These are phyloP conservation scores for Agapornis canus DNA, from an alignment of 2,797 vertebrate species.

Conservation along the genomic window DNA sequence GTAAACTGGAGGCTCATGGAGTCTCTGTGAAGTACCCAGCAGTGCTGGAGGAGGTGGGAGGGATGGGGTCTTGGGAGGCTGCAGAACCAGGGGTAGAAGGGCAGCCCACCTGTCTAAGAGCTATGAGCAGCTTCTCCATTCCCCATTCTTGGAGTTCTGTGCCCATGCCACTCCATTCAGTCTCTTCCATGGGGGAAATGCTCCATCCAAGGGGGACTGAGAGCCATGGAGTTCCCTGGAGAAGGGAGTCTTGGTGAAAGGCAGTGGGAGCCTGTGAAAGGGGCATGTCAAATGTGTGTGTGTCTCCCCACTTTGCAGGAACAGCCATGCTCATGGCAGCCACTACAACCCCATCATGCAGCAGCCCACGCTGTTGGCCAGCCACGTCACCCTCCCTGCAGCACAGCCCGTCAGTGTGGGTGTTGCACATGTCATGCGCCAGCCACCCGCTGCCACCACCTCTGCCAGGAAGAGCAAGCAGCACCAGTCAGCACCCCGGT, in stretches of 20 bases:
- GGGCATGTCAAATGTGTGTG: accelerated
- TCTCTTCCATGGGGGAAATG: accelerated
- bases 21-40: background rate
- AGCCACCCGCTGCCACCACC: slow-evolving; percentile 85
- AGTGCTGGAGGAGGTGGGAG: background rate
- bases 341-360: slow-evolving; percentile 99
- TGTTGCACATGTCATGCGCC: slow-evolving; percentile 97
- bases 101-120: accelerated
- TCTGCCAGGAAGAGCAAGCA: slow-evolving; percentile 93
- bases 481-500: slow-evolving; percentile 92
- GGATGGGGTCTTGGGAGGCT: background rate
- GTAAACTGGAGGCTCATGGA: slow-evolving; percentile 71
- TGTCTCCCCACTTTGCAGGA: slow-evolving; percentile 77
- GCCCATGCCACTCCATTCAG: background rate
- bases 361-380: slow-evolving; percentile 91
- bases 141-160: accelerated
- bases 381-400: slow-evolving; percentile 92
- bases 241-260: background rate
- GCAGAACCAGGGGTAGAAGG: background rate
- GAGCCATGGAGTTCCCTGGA: background rate
- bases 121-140: background rate
- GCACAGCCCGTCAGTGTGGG: slow-evolving; percentile 96
- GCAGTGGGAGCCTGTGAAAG: background rate
- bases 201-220: background rate
- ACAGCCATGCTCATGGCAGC: slow-evolving; percentile 91